A percentile compares a stretch with the other conserved stretches of the same genome.
Conservation (phyloP, 1,140 invertebrate species). For the Caenorhabditis remanei region DNA sequence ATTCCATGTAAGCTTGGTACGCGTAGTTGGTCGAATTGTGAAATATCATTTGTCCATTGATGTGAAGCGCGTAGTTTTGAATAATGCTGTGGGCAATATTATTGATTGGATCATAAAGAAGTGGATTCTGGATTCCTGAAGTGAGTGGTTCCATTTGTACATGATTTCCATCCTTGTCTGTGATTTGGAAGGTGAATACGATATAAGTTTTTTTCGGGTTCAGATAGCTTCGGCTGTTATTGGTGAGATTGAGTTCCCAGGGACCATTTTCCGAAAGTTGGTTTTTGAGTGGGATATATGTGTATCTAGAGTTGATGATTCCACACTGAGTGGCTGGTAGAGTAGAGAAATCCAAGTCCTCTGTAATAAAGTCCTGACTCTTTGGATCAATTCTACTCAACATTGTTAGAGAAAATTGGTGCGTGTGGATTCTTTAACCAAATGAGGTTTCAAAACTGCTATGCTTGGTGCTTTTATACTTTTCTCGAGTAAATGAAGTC, state of each 20-base stretch:
- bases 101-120: neutral
- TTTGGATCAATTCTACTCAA: neutral
- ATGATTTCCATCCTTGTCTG: neutral
- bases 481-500: neutral
- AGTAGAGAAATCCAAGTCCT: neutral
- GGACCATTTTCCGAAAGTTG: neutral
- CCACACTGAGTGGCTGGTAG: neutral
- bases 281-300: neutral
- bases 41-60: neutral
- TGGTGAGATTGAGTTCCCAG: neutral
- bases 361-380: neutral
- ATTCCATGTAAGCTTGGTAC: neutral
- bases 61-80: neutral
- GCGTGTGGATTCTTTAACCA: neutral
- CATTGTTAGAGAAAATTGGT: neutral
- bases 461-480: neutral
- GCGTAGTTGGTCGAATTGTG: neutral
- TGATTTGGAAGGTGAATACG: neutral
- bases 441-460: neutral
- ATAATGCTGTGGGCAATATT: neutral
- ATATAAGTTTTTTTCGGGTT: neutral
- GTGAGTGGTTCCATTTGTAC: too few relatives aligned
- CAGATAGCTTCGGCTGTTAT: neutral
- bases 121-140: too few relatives aligned
- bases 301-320: neutral